Evolutionary conservation across 53 echinoderm and acorn worm genomes (phyloP).

Genomic region (Paracentrotus lividus): DNA sequence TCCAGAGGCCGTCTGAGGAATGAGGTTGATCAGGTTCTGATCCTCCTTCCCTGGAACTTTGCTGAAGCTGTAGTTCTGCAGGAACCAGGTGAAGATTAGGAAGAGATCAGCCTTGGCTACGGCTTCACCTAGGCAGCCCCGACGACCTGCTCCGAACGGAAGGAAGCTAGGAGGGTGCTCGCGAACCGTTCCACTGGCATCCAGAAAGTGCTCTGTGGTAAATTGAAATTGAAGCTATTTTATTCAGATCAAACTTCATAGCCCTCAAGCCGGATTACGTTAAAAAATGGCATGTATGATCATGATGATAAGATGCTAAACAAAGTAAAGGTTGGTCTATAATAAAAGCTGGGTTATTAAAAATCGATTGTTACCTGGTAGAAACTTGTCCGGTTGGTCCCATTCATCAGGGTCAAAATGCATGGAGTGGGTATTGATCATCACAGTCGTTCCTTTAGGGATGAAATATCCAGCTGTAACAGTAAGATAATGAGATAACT

Average conservation of each 20-base stretch:
- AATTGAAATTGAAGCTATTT: no score
- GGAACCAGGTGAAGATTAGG: constrained; percentile 52
- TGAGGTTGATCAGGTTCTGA: neutral
- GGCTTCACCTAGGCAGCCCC: constrained; percentile 45
- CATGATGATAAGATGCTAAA: no score
- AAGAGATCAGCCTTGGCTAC: constrained; percentile 61
- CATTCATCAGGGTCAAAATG: constrained; percentile 58
- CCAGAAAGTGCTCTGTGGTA: constrained; percentile 44
- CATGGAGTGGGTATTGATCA: constrained; percentile 60
- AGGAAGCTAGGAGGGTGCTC: constrained; percentile 50
- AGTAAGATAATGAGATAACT: no score
- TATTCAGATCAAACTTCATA: no score
- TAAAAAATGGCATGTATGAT: no score
- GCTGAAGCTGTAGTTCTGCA: constrained; percentile 50
- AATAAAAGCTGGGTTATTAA: neutral
- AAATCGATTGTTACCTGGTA: constrained; percentile 45
- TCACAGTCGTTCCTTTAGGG: constrained; percentile 47
- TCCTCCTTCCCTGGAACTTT: no score
- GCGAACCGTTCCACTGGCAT: constrained; percentile 39
- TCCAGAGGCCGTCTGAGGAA: constrained; percentile 20
- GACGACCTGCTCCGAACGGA: constrained; percentile 46
- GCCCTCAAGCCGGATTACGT: no score
- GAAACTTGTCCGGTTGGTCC: constrained; percentile 42
- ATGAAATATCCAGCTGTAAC: neutral
- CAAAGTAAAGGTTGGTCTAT: no score